Conservation (phyloP, 2,113 vertebrate species). For the Chamaetylas fuelleborni region DNA sequence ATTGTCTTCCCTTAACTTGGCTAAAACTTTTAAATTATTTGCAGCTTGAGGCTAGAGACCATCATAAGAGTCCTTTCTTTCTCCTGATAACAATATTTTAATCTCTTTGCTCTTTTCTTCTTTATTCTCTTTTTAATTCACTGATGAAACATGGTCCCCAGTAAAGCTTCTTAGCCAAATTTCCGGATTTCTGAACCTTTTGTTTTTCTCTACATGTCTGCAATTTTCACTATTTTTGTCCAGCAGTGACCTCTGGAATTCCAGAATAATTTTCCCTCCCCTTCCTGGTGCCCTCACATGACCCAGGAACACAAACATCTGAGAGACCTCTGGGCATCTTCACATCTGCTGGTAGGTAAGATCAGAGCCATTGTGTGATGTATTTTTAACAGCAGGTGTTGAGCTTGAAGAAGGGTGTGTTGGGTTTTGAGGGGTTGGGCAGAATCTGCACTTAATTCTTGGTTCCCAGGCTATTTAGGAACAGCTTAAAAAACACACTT, state of each 20-base stretch:
- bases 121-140: slow-evolving; percentile 23
- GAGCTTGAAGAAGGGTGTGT: slow-evolving; percentile 65
- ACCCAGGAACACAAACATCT: slow-evolving; percentile 85
- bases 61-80: background rate
- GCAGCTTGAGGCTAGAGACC: slow-evolving; percentile 1
- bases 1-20: background rate
- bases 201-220: slow-evolving; percentile 80
- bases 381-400: slow-evolving; percentile 82
- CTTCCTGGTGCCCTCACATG: slow-evolving; percentile 81
- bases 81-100: background rate
- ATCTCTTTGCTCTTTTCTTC: background rate
- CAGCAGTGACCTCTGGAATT: slow-evolving; percentile 83
- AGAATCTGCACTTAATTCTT: slow-evolving; percentile 73
- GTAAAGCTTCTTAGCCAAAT: slow-evolving; percentile 40
- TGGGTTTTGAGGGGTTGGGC: slow-evolving; percentile 64
- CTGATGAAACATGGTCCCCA: slow-evolving; percentile 22
- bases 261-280: slow-evolving; percentile 84
- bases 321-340: slow-evolving; percentile 81
- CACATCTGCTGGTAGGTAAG: slow-evolving; percentile 81
- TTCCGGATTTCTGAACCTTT: slow-evolving; percentile 70
- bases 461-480: slow-evolving; percentile 76
- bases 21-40: slow-evolving; percentile 28
- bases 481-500: slow-evolving; percentile 70
- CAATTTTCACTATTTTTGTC: slow-evolving; percentile 86
- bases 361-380: slow-evolving; percentile 74